Evolutionary conservation across 2,113 vertebrate species (phyloP).

Genomic region (Nannospalax galili): DNA sequence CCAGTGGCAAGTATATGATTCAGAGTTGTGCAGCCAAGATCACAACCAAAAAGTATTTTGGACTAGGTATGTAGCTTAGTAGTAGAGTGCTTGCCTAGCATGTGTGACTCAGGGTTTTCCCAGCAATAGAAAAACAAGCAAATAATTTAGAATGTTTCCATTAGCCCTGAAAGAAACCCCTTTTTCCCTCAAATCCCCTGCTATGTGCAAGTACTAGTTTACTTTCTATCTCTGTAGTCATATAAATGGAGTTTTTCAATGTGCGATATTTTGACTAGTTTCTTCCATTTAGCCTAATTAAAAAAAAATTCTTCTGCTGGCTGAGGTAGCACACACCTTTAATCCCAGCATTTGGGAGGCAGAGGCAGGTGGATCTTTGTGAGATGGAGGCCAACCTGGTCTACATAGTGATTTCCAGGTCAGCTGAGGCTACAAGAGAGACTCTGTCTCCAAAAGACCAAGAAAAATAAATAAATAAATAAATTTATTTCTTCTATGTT

Average conservation of each 20-base stretch:
- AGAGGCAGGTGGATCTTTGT: no score
- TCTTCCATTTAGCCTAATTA: slow-evolving; percentile 9
- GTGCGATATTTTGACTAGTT: background rate
- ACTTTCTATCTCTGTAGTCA: background rate
- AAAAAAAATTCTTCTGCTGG: no score
- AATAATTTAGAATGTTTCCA: no score
- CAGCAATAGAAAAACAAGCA: background rate
- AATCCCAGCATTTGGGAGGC: no score
- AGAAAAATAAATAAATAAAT: no score
- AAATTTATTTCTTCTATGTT: no score
- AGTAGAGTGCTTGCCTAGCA: background rate
- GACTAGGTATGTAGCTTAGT: background rate
- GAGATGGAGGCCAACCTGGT: no score
- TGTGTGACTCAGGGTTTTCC: background rate
- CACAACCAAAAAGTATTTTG: background rate
- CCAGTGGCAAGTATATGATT: background rate
- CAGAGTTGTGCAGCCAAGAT: background rate
- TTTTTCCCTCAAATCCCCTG: background rate
- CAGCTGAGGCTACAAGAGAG: no score
- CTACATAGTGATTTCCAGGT: no score
- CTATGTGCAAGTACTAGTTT: background rate
- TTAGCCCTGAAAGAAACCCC: background rate
- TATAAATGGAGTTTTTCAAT: background rate
- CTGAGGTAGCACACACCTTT: no score
- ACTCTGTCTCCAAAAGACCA: no score